Conservation (phyloP, 1,140 invertebrate genomes). For the Linepithema humile region DNA sequence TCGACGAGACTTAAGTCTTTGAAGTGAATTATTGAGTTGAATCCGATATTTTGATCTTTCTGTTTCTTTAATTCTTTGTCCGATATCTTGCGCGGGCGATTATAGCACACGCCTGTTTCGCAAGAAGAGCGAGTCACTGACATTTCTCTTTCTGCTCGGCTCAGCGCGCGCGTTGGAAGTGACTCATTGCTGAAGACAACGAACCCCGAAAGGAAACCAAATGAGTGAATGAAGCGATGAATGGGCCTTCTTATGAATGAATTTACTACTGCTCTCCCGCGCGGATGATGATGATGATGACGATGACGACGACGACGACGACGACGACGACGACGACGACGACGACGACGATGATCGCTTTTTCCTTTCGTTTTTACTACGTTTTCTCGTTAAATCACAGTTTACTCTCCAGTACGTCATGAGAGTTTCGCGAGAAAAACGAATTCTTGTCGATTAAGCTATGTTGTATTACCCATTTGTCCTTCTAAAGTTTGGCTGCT, state of each 20-base stretch:
- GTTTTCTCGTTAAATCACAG: constrained; percentile 2
- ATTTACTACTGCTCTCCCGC: constrained; percentile 63
- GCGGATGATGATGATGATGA: not conserved
- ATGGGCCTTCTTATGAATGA: constrained; percentile 71
- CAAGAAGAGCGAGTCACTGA: constrained; percentile 62
- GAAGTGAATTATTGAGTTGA: no score
- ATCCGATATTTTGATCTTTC: no score
- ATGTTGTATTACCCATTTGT: not conserved
- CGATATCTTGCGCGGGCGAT: not conserved
- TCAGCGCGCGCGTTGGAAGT: constrained; percentile 39
- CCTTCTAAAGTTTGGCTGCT: not conserved
- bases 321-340: not conserved
- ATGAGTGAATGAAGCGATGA: constrained; percentile 71
- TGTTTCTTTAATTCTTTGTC: not conserved
- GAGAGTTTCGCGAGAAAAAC: not conserved
- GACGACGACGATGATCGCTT: not conserved
- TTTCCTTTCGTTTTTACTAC: constrained; percentile 20
- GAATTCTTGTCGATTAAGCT: not conserved
- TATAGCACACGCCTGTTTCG: constrained; percentile 41
- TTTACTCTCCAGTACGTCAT: not conserved
- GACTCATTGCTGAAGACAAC: constrained; percentile 74
- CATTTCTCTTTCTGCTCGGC: constrained; percentile 65
- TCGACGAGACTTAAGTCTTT: no score
- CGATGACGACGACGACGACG: not conserved
- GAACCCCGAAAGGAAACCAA: constrained; percentile 74